Conservation (phyloP, 2,113 vertebrate genomes). For the Chamaetylas fuelleborni region DNA sequence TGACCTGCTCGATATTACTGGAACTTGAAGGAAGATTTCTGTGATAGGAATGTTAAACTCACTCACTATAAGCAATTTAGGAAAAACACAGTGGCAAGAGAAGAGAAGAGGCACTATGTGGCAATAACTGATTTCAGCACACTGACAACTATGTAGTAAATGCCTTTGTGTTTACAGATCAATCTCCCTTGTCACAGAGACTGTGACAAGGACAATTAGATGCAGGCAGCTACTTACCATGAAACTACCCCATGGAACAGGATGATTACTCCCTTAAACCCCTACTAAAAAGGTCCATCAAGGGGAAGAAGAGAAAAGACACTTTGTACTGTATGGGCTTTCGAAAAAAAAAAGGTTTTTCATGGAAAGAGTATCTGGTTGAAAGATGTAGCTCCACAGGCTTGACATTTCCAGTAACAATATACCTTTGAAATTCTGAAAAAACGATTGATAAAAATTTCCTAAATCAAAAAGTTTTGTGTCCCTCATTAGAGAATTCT, state of each 20-base stretch:
- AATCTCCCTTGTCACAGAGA: neutral
- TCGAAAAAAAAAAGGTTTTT: neutral
- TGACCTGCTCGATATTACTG: neutral
- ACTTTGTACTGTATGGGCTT: neutral
- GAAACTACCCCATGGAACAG: neutral
- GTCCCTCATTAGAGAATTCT: neutral
- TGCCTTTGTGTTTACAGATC: neutral
- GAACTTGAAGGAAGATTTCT: constrained; percentile 9
- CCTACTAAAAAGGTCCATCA: neutral
- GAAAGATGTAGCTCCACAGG: neutral
- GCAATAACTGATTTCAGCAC: neutral
- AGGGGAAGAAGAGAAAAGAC: neutral
- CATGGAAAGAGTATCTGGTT: neutral
- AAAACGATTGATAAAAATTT: constrained; percentile 20
- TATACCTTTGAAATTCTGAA: neutral
- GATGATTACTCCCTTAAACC: neutral
- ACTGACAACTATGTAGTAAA: neutral
- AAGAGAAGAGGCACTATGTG: neutral
- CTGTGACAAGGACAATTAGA: neutral
- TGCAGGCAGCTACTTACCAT: neutral
- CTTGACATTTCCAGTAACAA: neutral
- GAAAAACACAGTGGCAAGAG: neutral
- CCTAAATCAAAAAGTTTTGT: neutral
- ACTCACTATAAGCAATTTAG: neutral
- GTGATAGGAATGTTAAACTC: constrained; percentile 21